Evolutionary conservation across 2,797 vertebrate genomes (phyloP), one percentile per base, ranked within the genome.

Genomic region (Anomalospiza imberbis): DNA sequence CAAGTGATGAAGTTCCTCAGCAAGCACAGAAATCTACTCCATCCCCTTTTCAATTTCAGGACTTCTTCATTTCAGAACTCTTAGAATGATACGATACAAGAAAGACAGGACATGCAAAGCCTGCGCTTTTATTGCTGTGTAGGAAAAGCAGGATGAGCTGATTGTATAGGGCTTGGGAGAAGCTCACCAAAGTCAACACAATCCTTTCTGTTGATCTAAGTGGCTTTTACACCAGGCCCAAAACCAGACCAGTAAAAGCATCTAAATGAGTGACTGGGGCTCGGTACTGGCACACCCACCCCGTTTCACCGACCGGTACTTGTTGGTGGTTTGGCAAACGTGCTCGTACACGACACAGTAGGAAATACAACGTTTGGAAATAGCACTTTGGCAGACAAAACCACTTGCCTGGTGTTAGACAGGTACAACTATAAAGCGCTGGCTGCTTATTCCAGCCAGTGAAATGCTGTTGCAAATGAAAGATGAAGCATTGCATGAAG

Each of bases 401-500:
- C 74, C 40, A 19, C 76, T 96, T 62, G 53, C 79, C 93, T 94
- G 63, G 38, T 82, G 89, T 93, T 92, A 96, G 63, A 91, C 92
- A 93, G 94, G 92, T 75, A 96, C 82, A 70, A 47, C 63, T 67
- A 67, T 42, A 25, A 90, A 85, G 73, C 38, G 20, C 58, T 45
- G 74, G 21, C 91, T 91, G 76, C 57, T 87, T 57, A 89, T 61
- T 95, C 85, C 76, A 95, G 96, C 97, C 95, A 96, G 75, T 89
- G 79, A 91, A 95, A 97, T 86, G 91, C 88, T 93, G 89, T 63
- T 91, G 93, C 94, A 97, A 97, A 98, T 98, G 98, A 97, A 96
- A 95, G 96, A 97, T 97, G 98, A 97, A 97, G 95, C 97, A 98
- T 28, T 97, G 93, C 95, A 96, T 97, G 97, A 98, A 97, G 96